Conservation (phyloP, 2,113 vertebrate species). For the Limanda limanda region DNA sequence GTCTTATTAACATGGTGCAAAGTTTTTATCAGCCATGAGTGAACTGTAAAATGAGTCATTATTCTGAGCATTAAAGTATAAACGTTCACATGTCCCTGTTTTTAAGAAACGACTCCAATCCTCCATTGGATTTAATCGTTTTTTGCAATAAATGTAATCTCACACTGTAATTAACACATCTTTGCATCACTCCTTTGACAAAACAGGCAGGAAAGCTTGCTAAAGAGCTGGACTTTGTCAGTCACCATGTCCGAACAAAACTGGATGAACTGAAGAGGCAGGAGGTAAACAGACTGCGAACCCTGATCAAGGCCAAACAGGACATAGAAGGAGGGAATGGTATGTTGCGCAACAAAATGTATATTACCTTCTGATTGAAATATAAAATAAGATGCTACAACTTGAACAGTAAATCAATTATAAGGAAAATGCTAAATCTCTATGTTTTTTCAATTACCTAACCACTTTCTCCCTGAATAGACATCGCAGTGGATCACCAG, state of each 20-base stretch:
- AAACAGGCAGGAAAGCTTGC: constrained; percentile 92
- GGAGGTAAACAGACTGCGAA: constrained; percentile 93
- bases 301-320: constrained; percentile 95
- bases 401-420: not conserved
- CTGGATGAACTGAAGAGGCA: constrained; percentile 97
- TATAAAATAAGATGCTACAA: not conserved
- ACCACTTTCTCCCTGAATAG: constrained; percentile 46
- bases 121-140: not conserved
- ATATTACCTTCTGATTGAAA: not conserved
- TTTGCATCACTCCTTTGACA: not conserved
- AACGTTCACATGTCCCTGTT: no score
- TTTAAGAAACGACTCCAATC: no score
- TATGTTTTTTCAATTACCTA: constrained; percentile 6
- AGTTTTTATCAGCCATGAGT: not conserved
- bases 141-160: not conserved
- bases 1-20: not conserved
- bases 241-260: constrained; percentile 94
- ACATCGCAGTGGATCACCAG: constrained; percentile 89
- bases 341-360: constrained; percentile 37
- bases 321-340: constrained; percentile 91
- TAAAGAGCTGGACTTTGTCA: constrained; percentile 96
- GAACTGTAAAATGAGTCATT: not conserved
- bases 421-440: not conserved
- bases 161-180: not conserved
- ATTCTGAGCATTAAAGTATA: no score